Evolutionary conservation across 2,888 invertebrate species (phyloP).

Genomic region (Leptinotarsa tumamoca): DNA sequence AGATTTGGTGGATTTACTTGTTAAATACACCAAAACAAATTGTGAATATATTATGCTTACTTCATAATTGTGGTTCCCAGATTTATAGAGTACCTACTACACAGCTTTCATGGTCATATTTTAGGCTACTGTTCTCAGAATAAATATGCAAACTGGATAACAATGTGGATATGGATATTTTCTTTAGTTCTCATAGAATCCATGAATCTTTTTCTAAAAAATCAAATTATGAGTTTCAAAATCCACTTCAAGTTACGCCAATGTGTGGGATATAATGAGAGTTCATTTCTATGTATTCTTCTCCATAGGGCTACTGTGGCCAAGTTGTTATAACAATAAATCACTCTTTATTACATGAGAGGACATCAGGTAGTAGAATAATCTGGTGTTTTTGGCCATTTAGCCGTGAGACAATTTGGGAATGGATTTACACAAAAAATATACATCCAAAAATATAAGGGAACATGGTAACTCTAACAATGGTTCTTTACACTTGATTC

Average conservation of each 20-base stretch:
- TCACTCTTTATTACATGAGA: slow-evolving; percentile 48
- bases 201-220: neutral
- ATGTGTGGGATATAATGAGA: slow-evolving; percentile 27
- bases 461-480: neutral
- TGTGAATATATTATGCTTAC: too few species aligned
- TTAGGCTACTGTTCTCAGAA: too few species aligned
- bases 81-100: too few species aligned
- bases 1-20: too few species aligned
- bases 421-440: neutral
- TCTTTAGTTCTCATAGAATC: too few species aligned
- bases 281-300: slow-evolving; percentile 23
- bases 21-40: too few species aligned
- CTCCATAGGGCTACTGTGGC: slow-evolving; percentile 56
- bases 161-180: too few species aligned
- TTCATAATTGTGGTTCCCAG: too few species aligned
- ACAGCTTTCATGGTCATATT: too few species aligned
- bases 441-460: neutral
- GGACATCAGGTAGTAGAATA: slow-evolving; percentile 37
- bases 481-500: too few species aligned
- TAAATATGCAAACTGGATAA: too few species aligned
- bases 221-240: neutral
- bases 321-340: slow-evolving; percentile 58
- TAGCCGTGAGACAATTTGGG: slow-evolving; percentile 35
- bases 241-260: slow-evolving; percentile 20
- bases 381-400: slow-evolving; percentile 25